Evolutionary conservation across 1,140 invertebrate genomes (phyloP), one percentile per base, ranked within the genome.

Genomic region (Aphaenogaster floridana): DNA sequence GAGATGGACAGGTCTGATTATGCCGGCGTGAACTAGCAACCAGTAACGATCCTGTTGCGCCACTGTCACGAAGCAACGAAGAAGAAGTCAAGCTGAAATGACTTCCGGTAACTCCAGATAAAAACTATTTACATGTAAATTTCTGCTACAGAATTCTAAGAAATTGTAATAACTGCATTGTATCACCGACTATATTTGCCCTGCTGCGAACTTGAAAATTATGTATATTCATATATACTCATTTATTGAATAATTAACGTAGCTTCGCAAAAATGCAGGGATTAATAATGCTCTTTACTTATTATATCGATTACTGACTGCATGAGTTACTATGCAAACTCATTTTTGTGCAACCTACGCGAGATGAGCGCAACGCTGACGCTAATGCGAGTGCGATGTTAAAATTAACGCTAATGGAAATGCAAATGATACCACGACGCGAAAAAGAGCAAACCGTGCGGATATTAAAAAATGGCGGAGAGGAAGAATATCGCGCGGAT

Each of bases 381-480:
- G 34, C 28, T 66, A 79, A 79, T 79, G 77, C 61, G 17, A 48
- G 28, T 9, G 17, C 61, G 17, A 64, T 64, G 76, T 78, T 78
- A 64, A 79, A 79, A 79, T 79, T 79, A 76, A 74, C 54, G 68
- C 28, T 74, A 83, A 83, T 81, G 68, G 68, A 74, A 74, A 74
- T 83, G 42, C 69, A 83, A 83, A 83, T 83, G 28, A 74, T 61
- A 48, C 7, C 68, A 45, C 21, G 69, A 9, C 3, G 28, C 17
- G 80, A 74, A 39, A 42, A 84, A 76, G 54, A 52, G 63, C 28
- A 39, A 68, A 80, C 15, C 39, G 57, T 5, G 28, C 17, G 69
- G 54, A 74, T 74, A 84, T 84, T 89, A 90, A 92, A 92, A 92
- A 90, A 88, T 89, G 71, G 54, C 79, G 74, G 85, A 21, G 64